These are phyloP conservation scores for Drosophila obscura DNA, from an alignment of 1,140 invertebrate genomes.

Conservation along the genomic window DNA sequence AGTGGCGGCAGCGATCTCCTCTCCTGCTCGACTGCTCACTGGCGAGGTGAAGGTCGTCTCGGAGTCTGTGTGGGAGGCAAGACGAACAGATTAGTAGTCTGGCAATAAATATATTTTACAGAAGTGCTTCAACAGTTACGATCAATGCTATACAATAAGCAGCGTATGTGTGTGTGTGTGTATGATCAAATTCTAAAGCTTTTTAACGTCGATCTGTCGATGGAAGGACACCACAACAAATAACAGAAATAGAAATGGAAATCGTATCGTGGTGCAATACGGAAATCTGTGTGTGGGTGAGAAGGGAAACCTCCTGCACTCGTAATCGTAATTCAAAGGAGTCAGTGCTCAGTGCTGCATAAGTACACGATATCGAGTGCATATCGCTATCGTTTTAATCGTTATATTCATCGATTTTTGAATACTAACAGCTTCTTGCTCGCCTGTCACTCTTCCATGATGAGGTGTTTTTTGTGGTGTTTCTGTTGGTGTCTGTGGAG, in stretches of 20 bases:
- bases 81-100: conserved; percentile 11
- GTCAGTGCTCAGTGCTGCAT: conserved; percentile 23
- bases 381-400: not conserved
- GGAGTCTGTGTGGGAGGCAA: conserved; percentile 57
- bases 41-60: conserved; percentile 82
- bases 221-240: conserved; percentile 2
- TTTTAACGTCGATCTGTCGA: conserved; percentile 22
- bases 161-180: conserved; percentile 27
- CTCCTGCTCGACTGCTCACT: conserved; percentile 43
- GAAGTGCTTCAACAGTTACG: conserved; percentile 23
- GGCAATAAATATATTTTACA: not conserved
- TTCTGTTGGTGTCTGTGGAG: conserved; percentile 42
- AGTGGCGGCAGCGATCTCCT: conserved; percentile 13
- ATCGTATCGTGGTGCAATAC: conserved; percentile 25
- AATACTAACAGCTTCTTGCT: conserved; percentile 48
- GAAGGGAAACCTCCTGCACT: not conserved
- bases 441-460: conserved; percentile 33
- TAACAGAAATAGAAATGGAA: not conserved
- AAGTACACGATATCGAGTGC: not conserved
- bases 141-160: conserved; percentile 58
- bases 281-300: conserved; percentile 13
- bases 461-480: conserved; percentile 21
- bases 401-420: conserved; percentile 8
- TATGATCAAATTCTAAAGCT: conserved; percentile 54
- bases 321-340: not conserved